Evolutionary conservation across 2,888 invertebrate species (phyloP), one percentile per base, ranked within the genome.

Genomic region (Xestia xanthographa): DNA sequence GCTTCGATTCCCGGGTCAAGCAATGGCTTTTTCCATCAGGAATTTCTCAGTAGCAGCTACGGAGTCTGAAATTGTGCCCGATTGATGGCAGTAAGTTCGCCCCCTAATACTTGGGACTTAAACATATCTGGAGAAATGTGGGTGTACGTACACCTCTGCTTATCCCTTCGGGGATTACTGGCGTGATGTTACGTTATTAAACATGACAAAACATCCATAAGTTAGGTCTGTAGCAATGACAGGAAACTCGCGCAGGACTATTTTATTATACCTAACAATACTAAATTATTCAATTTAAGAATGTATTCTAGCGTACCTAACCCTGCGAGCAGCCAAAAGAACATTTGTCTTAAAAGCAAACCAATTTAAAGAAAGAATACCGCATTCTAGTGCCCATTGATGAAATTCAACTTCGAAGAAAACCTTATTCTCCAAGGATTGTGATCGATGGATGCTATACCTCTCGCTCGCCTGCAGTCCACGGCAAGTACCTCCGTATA

Each of bases 351-450:
- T 14, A 53, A 29, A 41, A 63, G 0, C 22, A 75, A 75, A 62
- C 6, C n/a, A 56, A n/a, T 22, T 20, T 26, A 66, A 14, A 58
- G 45, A 63, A 50, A 80, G n/a, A 63, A 75, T 43, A 9, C 72
- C 72, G 22, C 63, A 53, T 76, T 68, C 58, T 34, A 58, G 22
- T 60, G 45, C 34, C 43, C 67, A 77, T 82, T 70, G 70, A 82
- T 75, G 80, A 66, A 80, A 80, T 80, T 69, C 45, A 66, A 50
- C 80, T 79, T 41, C 62, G 12, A 17, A 75, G 79, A 80, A 69
- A 69, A 80, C 53, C 63, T 82, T 82, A 82, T 63, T 84, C 82
- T 77, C 78, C 20, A 56, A 77, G 86, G 86, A 79, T 56, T 69
- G 77, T 74, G 80, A 85, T 79, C 75, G 75, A 86, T 86, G 72